These are phyloP conservation scores for Hydractinia symbiolongicarpus DNA, from an alignment of 30 jellyfish, hydroid and myxozoan genomes.

Conservation along the genomic window DNA sequence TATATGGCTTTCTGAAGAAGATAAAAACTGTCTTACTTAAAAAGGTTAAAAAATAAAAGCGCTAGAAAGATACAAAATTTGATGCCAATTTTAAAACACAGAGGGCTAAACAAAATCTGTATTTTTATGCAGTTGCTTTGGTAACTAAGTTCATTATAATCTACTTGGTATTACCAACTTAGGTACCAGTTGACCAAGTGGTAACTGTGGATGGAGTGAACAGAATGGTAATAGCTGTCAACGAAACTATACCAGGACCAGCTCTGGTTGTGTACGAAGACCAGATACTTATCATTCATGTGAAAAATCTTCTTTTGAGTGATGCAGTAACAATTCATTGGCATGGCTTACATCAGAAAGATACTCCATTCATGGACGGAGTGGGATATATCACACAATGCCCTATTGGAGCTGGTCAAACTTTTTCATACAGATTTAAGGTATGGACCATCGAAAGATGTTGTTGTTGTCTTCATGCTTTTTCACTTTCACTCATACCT, in stretches of 20 bases:
- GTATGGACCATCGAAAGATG: not conserved
- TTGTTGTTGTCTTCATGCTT: too few relatives aligned
- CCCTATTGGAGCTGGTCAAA: slow-evolving; percentile 88
- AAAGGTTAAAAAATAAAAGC: too few relatives aligned
- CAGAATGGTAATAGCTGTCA: slow-evolving; percentile 44
- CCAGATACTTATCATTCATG: slow-evolving; percentile 42
- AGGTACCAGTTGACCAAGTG: slow-evolving; percentile 39
- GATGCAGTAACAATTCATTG: slow-evolving; percentile 80
- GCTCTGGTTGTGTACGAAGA: slow-evolving; percentile 43
- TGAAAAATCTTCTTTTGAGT: slow-evolving; percentile 50
- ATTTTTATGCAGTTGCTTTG: too few relatives aligned
- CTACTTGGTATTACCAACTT: not conserved
- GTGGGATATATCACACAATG: slow-evolving; percentile 90
- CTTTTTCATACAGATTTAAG: not conserved
- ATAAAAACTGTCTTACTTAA: too few relatives aligned
- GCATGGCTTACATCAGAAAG: slow-evolving; percentile 86
- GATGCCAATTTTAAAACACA: too few relatives aligned
- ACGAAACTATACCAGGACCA: slow-evolving; percentile 58
- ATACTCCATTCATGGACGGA: slow-evolving; percentile 95
- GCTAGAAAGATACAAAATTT: too few relatives aligned
- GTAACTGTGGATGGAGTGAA: slow-evolving; percentile 40
- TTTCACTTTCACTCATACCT: too few relatives aligned
- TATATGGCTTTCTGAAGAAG: too few relatives aligned
- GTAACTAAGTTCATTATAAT: too few relatives aligned
- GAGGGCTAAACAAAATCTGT: too few relatives aligned